A percentile compares a stretch with the other conserved stretches of the same genome.
phyloP scores from a whole-genome alignment of 2,113 vertebrate genomes.

The Epinephelus moara region DNA sequence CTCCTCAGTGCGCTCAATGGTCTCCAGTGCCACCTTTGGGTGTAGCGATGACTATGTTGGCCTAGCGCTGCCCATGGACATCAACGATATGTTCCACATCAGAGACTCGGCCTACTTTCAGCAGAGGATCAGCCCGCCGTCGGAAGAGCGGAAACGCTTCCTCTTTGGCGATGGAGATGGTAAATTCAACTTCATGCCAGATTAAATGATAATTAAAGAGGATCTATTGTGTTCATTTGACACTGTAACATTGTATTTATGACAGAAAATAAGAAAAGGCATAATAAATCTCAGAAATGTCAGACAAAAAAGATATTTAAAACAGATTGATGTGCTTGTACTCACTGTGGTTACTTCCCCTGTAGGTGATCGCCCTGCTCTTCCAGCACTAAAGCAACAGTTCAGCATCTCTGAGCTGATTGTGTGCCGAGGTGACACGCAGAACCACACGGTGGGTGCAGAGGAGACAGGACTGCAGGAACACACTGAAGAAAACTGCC shows the following conservation, averaged over 20 bases:
- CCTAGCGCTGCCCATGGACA: conserved; percentile 94
- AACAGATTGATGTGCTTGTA: neutral
- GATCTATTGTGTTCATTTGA: too few relatives aligned
- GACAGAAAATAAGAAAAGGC: too few relatives aligned
- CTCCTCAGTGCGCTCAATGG: conserved; percentile 97
- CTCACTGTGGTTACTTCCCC: neutral
- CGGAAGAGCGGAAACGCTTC: conserved; percentile 89
- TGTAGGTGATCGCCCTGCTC: conserved; percentile 68
- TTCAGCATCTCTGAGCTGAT: conserved; percentile 98
- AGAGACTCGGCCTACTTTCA: conserved; percentile 95
- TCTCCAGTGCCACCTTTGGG: conserved; percentile 93
- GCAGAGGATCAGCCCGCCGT: conserved; percentile 91
- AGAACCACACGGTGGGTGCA: conserved; percentile 88
- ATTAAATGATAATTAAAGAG: neutral
- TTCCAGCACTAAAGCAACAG: conserved; percentile 90
- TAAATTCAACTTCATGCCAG: conserved; percentile 31
- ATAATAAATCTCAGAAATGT: neutral
- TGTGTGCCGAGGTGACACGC: conserved; percentile 89
- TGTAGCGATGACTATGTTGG: conserved; percentile 96
- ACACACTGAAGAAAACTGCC: conserved; percentile 96
- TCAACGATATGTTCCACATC: conserved; percentile 97
- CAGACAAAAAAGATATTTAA: neutral
- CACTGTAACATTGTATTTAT: too few relatives aligned
- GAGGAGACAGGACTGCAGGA: conserved; percentile 97
- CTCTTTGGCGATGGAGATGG: conserved; percentile 89